Percentiles rank a stretch among this genome's conserved stretches.
Conservation (phyloP, 2,113 vertebrate genomes). For the Corythornis vintsioides region DNA sequence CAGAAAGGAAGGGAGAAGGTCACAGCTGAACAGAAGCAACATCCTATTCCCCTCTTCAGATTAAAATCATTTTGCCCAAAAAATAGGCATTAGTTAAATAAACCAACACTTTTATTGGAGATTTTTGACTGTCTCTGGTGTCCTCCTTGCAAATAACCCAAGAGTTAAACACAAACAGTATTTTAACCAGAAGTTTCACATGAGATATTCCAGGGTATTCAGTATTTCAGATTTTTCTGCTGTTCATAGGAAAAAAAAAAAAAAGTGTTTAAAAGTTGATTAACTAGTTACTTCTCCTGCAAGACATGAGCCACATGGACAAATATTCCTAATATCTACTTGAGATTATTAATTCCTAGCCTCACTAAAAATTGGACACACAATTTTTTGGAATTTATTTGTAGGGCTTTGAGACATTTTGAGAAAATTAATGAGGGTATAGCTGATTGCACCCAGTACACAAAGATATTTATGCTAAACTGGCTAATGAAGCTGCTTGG, state of each 20-base stretch:
- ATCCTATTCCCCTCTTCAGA: background rate
- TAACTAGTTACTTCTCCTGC: background rate
- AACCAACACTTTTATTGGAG: background rate
- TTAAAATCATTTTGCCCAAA: background rate
- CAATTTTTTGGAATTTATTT: background rate
- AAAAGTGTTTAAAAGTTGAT: background rate
- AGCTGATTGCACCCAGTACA: background rate
- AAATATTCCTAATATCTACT: background rate
- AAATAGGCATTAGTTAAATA: background rate
- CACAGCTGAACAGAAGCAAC: background rate
- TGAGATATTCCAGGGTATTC: background rate
- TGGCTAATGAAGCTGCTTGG: constrained; percentile 32
- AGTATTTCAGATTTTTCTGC: background rate
- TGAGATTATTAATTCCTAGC: background rate
- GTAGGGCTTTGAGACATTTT: background rate
- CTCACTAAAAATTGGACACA: background rate
- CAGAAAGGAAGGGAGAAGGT: background rate
- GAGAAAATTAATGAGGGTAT: background rate
- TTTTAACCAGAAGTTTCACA: background rate
- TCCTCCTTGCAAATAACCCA: background rate
- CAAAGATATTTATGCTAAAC: background rate
- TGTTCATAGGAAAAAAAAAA: background rate
- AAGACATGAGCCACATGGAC: background rate
- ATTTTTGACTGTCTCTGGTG: background rate
- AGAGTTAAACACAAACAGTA: background rate